Conservation (phyloP, 2,797 vertebrate species). For the Triplophysa bombifrons region DNA sequence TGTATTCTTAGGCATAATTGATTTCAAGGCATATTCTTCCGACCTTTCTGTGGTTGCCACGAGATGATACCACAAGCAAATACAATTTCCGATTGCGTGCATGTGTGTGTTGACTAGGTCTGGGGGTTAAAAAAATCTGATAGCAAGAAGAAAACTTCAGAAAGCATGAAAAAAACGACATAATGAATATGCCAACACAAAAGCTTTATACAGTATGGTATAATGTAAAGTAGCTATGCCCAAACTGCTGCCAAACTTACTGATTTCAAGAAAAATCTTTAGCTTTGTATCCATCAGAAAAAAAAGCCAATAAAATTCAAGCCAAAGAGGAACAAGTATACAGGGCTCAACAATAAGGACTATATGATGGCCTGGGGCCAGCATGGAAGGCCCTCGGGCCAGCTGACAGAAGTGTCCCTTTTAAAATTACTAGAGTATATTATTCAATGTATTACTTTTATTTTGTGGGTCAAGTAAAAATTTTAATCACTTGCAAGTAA, state of each 20-base stretch:
- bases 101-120: not conserved
- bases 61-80: conserved; percentile 13
- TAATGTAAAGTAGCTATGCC: not conserved
- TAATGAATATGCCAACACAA: too few relatives aligned
- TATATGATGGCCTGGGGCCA: too few relatives aligned
- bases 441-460: too few relatives aligned
- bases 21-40: conserved; percentile 31
- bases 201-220: not conserved
- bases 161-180: too few relatives aligned
- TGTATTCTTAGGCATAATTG: conserved; percentile 31
- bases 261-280: not conserved
- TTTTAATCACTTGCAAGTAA: too few relatives aligned
- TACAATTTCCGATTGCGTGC: conserved; percentile 20
- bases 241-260: not conserved
- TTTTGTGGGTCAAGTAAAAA: too few relatives aligned
- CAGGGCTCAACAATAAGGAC: too few relatives aligned
- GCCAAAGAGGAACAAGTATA: not conserved
- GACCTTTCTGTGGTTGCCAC: conserved; percentile 31
- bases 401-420: too few relatives aligned
- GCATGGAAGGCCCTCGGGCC: too few relatives aligned
- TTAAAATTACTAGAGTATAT: too few relatives aligned
- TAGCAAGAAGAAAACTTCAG: too few relatives aligned
- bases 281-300: not conserved
- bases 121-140: not conserved
- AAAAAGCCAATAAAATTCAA: not conserved